These are phyloP conservation scores for Pelochelys cantorii DNA, from an alignment of 2,797 vertebrate genomes.

Conservation along the genomic window DNA sequence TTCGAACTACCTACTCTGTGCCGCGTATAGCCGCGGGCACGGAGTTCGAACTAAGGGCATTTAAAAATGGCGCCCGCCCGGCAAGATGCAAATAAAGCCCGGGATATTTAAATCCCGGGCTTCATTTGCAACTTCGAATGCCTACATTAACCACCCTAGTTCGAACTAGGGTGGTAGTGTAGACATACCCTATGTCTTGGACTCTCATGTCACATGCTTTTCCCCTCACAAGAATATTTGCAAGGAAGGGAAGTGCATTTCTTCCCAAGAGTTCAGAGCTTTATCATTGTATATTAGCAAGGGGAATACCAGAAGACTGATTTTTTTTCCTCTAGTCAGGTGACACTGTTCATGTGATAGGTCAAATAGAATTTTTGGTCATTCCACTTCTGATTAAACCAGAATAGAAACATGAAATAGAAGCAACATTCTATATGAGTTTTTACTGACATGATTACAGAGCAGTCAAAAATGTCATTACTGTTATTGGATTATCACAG, in stretches of 20 bases:
- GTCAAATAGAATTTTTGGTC: rapidly evolving
- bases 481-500: not conserved
- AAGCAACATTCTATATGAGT: rapidly evolving
- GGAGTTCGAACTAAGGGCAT: too few relatives aligned
- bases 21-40: too few relatives aligned
- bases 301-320: slow-evolving; percentile 4
- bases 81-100: too few relatives aligned
- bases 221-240: not conserved
- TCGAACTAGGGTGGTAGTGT: too few relatives aligned
- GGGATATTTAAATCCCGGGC: too few relatives aligned
- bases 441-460: not conserved
- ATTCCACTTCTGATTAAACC: rapidly evolving
- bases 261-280: not conserved
- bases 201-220: not conserved
- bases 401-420: not conserved
- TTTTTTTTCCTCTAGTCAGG: not conserved
- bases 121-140: too few relatives aligned
- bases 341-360: not conserved
- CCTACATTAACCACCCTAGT: too few relatives aligned
- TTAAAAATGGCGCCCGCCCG: too few relatives aligned
- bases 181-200: not conserved
- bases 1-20: too few relatives aligned
- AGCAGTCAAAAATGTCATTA: not conserved
- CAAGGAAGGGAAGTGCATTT: not conserved
- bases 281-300: not conserved